A percentile compares a stretch with the other conserved stretches of the same genome.
These are phyloP conservation scores for Stegastes partitus DNA, from an alignment of 2,113 vertebrate genomes.

Conservation along the genomic window DNA sequence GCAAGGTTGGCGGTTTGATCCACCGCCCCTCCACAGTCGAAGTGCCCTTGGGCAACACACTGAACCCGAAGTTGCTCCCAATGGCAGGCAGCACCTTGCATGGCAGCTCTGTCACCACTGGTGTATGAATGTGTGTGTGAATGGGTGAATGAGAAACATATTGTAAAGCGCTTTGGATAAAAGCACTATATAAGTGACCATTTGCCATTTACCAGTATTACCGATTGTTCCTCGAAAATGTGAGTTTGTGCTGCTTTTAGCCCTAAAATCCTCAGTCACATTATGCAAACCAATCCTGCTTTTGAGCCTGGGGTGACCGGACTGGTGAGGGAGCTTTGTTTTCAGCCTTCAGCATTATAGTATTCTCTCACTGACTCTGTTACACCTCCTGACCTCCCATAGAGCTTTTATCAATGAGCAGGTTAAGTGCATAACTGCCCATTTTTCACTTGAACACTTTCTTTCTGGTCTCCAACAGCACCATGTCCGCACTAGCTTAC, in stretches of 20 bases:
- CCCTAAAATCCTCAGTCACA: neutral
- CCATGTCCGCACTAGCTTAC: slow-evolving; percentile 26
- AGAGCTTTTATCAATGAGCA: slow-evolving; percentile 39
- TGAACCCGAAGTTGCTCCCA: too few species aligned
- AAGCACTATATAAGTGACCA: too few species aligned
- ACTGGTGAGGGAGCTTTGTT: neutral
- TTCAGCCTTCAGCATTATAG: slow-evolving; percentile 1
- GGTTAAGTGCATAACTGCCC: slow-evolving; percentile 44
- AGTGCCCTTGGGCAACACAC: too few species aligned
- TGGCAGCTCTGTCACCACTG: too few species aligned
- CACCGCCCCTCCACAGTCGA: too few species aligned
- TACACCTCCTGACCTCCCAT: slow-evolving; percentile 17
- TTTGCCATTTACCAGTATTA: too few species aligned
- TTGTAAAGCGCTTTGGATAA: too few species aligned
- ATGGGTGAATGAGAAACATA: too few species aligned
- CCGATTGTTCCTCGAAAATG: neutral
- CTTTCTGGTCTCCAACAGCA: slow-evolving; percentile 34
- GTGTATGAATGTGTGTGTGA: too few species aligned
- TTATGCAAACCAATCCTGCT: neutral
- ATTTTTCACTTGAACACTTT: slow-evolving; percentile 40
- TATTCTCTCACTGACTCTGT: slow-evolving; percentile 18
- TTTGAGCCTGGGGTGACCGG: neutral
- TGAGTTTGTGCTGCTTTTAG: slow-evolving; percentile 9
- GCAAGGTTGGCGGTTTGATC: too few species aligned
- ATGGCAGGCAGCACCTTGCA: too few species aligned